Base-by-base conservation (phyloP, 2,797 vertebrate species). In the Tenualosa thibaudeaui region DNA sequence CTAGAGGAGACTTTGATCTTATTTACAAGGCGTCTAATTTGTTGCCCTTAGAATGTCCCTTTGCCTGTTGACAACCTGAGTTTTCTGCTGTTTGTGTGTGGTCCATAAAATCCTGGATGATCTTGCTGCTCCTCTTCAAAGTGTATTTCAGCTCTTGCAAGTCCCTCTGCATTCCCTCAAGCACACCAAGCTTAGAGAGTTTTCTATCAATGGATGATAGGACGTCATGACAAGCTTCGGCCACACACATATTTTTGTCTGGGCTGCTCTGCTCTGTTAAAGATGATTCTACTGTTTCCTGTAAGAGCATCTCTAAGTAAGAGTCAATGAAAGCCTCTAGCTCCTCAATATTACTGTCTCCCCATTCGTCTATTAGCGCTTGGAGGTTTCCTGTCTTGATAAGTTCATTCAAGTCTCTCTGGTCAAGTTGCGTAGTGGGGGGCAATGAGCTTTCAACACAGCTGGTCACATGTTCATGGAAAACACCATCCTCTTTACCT, bases 261-360 rank as follows among this genome's bases (percentile, higher is more conserved):
- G 0, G 43, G 71, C 46, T 1, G 26, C 83, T 26, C 0, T 51
- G 40, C 24, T 90, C 88, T 2, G 81, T 0, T 0, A 58, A 26
- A 58, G 50, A 65, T 2, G 90, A 89, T 31, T 71, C 87, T 87
- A 89, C 88, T 24, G 90, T 87, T 84, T 91, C 87, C 50, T 92
- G 90, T 93, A 91, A 93, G 37, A 93, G 81, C 90, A 83, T 91
- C 85, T 95, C 90, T 83, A 93, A 94, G 88, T 95, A 90, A 0
- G 86, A 85, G 84, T 95, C 94, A 0, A 95, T 94, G 86, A 95
- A 95, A 84, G 91, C 89, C 8, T 95, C 95, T 89, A 95, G 91
- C 54, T 95, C 94, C 83, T 94, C 87, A 86, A 95, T 87, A 88
- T 90, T 93, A 84, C 91, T 93, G 88, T 86, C 54, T 3, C 88